Evolutionary conservation across 1,140 invertebrate species (phyloP), one percentile per base, ranked within the genome.

Genomic region (Caerostris darwini): DNA sequence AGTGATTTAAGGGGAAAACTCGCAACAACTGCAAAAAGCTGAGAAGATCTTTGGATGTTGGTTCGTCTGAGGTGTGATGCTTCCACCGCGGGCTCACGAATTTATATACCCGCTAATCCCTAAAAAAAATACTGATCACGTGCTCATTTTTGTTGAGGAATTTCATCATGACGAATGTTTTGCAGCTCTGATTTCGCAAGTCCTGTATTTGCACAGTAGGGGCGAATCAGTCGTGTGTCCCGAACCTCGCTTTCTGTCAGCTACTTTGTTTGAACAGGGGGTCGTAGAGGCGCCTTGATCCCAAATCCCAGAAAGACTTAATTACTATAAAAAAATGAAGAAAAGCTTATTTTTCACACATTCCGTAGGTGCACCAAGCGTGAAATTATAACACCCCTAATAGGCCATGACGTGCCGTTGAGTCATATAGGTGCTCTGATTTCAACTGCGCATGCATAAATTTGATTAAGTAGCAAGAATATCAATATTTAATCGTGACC

Each of bases 291-390:
- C 71, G 71, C 54, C 14, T 83, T 58, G 82, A 56, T 83, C 82
- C n/a, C 14, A 58, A 83, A 83, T 83, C 82, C 82, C 82, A 83
- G 82, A 83, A 83, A 83, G 57, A n/a, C 19, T 83, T 83, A 83
- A 83, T 83, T 83, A 83, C 34, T 34, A 34, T 34, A 34, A 34
- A 34, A n/a, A 34, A 34, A 34, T 56, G 56, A 56, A 83, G n/a
- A 83, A 83, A 83, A 83, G 8, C n/a, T 83, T 8, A 83, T 19
- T 6, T 56, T 83, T 83, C 56, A 57, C 82, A 19, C 82, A 83
- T 83, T 83, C 56, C 82, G 5, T 3, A 19, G n/a, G 54, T 83
- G 34, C 71, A 34, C 34, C 34, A 34, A 34, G 34, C 34, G 34
- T 34, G 34, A 34, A 12, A 67, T 17, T 17, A 17, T 58, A 34